A percentile compares a stretch with the other conserved stretches of the same genome.
These are phyloP conservation scores for Platycnemis pennipes DNA, from an alignment of 2,888 invertebrate genomes.

Conservation along the genomic window DNA sequence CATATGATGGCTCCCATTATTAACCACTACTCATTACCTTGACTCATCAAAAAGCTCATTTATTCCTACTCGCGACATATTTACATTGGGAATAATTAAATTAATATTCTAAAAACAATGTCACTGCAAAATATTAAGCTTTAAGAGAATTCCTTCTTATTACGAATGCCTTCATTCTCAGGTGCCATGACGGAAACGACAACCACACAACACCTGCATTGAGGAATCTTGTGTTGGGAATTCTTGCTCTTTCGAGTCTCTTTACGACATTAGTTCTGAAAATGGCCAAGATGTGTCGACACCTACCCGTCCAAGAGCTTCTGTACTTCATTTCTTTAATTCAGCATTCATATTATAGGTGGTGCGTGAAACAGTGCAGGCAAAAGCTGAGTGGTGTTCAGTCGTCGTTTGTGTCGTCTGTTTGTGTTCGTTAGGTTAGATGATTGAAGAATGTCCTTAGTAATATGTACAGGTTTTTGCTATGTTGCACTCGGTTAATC, in stretches of 20 bases:
- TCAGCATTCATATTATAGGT: constrained; percentile 34
- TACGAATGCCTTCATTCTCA: constrained; percentile 12
- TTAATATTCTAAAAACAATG: not conserved
- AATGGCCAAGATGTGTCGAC: constrained; percentile 28
- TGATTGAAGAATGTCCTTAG: not conserved
- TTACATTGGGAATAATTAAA: constrained; percentile 49
- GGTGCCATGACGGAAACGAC: constrained; percentile 55
- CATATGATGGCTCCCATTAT: constrained; percentile 8
- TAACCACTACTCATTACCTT: constrained; percentile 75
- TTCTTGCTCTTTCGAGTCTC: constrained; percentile 44
- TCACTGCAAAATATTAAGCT: not conserved
- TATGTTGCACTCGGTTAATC: not conserved
- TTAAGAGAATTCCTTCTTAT: constrained; percentile 13
- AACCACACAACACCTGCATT: constrained; percentile 61
- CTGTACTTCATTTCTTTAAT: constrained; percentile 10
- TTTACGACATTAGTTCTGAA: not conserved
- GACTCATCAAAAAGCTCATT: constrained; percentile 78
- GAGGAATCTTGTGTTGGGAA: not conserved
- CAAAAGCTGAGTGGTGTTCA: constrained; percentile 47
- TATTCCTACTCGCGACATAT: constrained; percentile 78
- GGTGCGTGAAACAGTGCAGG: constrained; percentile 51
- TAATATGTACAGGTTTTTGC: constrained; percentile 62
- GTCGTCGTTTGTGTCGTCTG: constrained; percentile 55
- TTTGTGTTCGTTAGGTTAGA: constrained; percentile 51
- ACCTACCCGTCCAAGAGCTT: not conserved